These are phyloP conservation scores for Rhynchonema sp. DNA, from an alignment of 2,888 invertebrate species.

Conservation along the genomic window DNA sequence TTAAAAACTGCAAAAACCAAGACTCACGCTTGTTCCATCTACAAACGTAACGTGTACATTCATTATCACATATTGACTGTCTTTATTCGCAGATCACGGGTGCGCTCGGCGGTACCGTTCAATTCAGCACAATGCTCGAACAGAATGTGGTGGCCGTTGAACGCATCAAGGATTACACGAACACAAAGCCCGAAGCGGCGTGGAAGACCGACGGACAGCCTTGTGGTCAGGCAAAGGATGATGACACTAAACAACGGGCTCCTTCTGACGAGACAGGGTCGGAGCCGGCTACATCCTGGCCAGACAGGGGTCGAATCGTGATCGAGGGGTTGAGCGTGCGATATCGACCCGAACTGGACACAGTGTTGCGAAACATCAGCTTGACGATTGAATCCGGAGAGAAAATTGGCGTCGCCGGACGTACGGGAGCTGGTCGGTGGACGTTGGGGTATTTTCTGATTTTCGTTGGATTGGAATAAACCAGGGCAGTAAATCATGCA, in stretches of 20 bases:
- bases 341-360: constrained; percentile 37
- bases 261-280: too few relatives aligned
- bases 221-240: background rate
- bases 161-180: background rate
- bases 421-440: constrained; percentile 22
- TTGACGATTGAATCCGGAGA: constrained; percentile 39
- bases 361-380: constrained; percentile 54
- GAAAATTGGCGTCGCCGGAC: constrained; percentile 40
- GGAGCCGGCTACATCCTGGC: too few relatives aligned
- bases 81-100: background rate
- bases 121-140: background rate
- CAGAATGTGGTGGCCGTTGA: background rate
- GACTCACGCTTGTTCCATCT: too few relatives aligned
- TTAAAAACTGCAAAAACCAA: too few relatives aligned
- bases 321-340: constrained; percentile 3
- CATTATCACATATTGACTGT: too few relatives aligned
- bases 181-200: background rate
- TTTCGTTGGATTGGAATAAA: too few relatives aligned
- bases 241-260: too few relatives aligned
- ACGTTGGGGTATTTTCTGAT: too few relatives aligned
- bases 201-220: background rate
- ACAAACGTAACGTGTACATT: too few relatives aligned
- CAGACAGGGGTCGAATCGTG: background rate
- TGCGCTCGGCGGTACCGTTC: background rate
- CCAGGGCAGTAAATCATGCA: too few relatives aligned